Base-by-base conservation (phyloP, 2,888 invertebrate genomes). In the Apotomis turbidana region DNA sequence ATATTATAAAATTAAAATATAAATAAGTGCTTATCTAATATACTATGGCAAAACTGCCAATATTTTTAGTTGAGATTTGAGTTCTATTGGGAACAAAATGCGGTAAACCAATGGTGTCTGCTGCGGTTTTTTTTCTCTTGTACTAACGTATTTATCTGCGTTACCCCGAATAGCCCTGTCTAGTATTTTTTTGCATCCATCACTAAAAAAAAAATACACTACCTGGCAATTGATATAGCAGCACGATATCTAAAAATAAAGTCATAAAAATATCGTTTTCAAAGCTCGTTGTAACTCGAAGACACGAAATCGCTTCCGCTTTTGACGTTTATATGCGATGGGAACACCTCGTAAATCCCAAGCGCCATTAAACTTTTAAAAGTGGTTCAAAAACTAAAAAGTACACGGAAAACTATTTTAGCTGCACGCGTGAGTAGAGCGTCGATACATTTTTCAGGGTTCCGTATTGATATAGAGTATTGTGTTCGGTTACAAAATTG, bases 321-420 rank as follows among this genome's bases (percentile, higher is more conserved):
- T 62, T 60, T 62, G 67, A 68, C 61, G 41, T 60, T 63, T 57
- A 58, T 61, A 54, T 41, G 51, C 57, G 3, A 57, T 52, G 52
- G 59, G 61, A 62, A 68, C 67, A 46, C 38, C 49, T 71, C 71
- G 67, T 71, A 71, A 68, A 71, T 58, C 49, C 41, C 51, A 13
- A 51, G 41, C 36, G 67, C 51, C 61, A 55, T 68, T 41, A 62
- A 71, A 57, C 36, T 68, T 61, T 49, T 13, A 52, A 68, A 57
- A 67, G 55, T 62, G 51, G 49, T 58, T n/a, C 55, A 12, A 51
- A 57, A 71, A 67, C 49, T 3, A 55, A 64, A 55, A 10, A 49
- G 15, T 55, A 66, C 71, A 71, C 59, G 59, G 38, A 61, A 71
- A 67, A 61, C 41, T 36, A 38, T 57, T 71, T 67, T 51, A 71